phyloP scores from a whole-genome alignment of 2,888 invertebrate species.

The Catocala sponsa region DNA sequence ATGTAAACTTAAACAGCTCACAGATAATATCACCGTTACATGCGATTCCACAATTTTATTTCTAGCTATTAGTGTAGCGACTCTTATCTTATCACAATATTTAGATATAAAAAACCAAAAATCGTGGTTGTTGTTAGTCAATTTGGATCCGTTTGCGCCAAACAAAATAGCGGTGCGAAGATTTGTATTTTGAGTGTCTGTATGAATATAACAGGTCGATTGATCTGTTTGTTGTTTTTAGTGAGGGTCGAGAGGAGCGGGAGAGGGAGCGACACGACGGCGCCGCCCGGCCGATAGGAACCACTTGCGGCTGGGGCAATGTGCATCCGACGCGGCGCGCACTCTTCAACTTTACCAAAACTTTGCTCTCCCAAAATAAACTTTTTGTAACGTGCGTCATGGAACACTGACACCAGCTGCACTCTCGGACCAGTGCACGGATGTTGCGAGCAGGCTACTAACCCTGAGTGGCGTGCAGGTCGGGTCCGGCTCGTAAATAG shows the following conservation, averaged over 20 bases:
- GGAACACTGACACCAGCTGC: conserved; percentile 63
- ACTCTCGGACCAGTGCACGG: conserved; percentile 53
- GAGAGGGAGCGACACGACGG: conserved; percentile 82
- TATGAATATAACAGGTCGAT: conserved; percentile 78
- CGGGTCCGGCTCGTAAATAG: conserved; percentile 80
- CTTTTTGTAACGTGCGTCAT: conserved; percentile 74
- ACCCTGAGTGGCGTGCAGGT: conserved; percentile 84
- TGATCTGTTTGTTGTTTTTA: conserved; percentile 87
- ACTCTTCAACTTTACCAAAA: conserved; percentile 80
- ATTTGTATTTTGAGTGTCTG: conserved; percentile 69
- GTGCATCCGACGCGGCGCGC: conserved; percentile 81
- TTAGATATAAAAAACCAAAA: conserved; percentile 80
- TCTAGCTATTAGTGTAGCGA: conserved; percentile 77
- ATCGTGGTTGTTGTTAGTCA: conserved; percentile 66
- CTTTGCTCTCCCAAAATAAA: conserved; percentile 82
- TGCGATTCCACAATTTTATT: conserved; percentile 86
- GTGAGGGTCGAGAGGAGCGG: conserved; percentile 76
- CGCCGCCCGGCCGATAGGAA: conserved; percentile 80
- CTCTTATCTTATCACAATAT: conserved; percentile 83
- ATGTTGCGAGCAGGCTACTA: conserved; percentile 72
- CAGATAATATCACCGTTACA: conserved; percentile 84
- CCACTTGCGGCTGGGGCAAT: conserved; percentile 80
- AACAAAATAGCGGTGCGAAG: conserved; percentile 59
- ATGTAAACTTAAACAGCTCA: conserved; percentile 78
- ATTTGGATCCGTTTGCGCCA: conserved; percentile 57